These are phyloP conservation scores for Semnornis frantzii DNA, from an alignment of 2,113 vertebrate genomes.

Conservation along the genomic window DNA sequence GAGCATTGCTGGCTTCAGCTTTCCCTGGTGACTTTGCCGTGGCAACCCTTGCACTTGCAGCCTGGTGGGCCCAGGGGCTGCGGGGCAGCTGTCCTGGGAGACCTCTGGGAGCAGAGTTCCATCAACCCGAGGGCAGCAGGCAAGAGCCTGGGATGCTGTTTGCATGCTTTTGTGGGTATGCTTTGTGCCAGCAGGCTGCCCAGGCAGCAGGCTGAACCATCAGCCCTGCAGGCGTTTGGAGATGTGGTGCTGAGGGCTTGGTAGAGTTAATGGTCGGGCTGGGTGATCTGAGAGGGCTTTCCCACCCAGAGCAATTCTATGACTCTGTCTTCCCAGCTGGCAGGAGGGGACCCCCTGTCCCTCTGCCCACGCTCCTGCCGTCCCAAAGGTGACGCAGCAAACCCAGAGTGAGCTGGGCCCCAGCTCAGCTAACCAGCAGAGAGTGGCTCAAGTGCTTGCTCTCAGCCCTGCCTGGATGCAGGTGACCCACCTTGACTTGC, in stretches of 20 bases:
- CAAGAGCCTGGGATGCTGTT: not conserved
- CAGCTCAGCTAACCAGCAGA: not conserved
- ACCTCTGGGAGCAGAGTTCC: not conserved
- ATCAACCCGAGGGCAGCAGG: not conserved
- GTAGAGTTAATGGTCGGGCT: no score
- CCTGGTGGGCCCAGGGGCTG: fast-evolving
- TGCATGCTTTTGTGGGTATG: fast-evolving
- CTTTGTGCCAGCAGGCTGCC: no score
- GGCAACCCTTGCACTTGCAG: not conserved
- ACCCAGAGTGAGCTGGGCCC: fast-evolving
- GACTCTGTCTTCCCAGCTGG: not conserved
- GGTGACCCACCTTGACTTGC: not conserved
- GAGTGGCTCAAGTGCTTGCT: not conserved
- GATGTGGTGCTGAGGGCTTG: no score
- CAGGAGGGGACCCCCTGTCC: not conserved
- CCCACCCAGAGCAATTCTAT: no score
- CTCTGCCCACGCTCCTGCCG: not conserved
- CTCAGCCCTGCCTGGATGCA: fast-evolving
- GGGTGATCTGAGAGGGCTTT: no score
- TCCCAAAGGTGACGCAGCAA: not conserved
- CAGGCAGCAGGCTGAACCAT: no score
- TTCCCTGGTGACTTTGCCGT: fast-evolving
- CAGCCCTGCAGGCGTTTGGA: no score
- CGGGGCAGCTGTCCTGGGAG: not conserved
- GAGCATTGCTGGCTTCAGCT: not conserved